Base-by-base conservation (phyloP, 2,888 invertebrate species). In the Drosophila greeni region DNA sequence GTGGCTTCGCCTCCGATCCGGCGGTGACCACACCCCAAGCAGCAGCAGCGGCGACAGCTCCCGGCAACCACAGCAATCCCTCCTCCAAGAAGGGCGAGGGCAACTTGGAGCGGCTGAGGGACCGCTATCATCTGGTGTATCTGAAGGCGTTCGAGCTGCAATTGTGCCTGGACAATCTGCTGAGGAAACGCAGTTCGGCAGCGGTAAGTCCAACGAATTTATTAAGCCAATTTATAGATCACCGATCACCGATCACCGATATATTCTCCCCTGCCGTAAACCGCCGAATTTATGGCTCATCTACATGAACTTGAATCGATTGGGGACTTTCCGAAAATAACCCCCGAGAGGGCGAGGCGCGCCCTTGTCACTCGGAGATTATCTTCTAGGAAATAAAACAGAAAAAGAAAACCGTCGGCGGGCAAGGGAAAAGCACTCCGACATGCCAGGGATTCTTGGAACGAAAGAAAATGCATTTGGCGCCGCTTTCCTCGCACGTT, bases 131-230 rank as follows among this genome's bases (percentile, higher is more conserved):
- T 89, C 92, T 94, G 78, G 91, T 97, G 76, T 97, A 95, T 91
- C 90, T 97, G 84, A 92, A 95, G 83, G 95, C 96, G 57, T 92
- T 97, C 85, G 97, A 97, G 92, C 95, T 96, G 93, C 96, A 96
- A 91, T 95, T 95, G 89, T 94, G 95, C 88, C 91, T 97, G 86
- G 97, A 97, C 88, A 93, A 93, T 75, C 92, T 95, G 71, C 91
- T 94, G 70, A 91, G 92, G 72, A 92, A 91, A 87, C 91, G 92
- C 86, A 92, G 92, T 85, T 92, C 91, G 84, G 90, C 90, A 89
- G 90, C 90, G 90, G 92, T 92, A 87, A 90, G 91, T 89, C 20
- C 5, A 51, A 6, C 4, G n/a, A 56, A 29, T 47, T 47, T 47
- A 47, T 31, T 20, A 2, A 31, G 14, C 29, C 45, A 20, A 31